Evolutionary conservation across 35 echinoderm and acorn worm species (phyloP).

Genomic region (Eucidaris tribuloides): DNA sequence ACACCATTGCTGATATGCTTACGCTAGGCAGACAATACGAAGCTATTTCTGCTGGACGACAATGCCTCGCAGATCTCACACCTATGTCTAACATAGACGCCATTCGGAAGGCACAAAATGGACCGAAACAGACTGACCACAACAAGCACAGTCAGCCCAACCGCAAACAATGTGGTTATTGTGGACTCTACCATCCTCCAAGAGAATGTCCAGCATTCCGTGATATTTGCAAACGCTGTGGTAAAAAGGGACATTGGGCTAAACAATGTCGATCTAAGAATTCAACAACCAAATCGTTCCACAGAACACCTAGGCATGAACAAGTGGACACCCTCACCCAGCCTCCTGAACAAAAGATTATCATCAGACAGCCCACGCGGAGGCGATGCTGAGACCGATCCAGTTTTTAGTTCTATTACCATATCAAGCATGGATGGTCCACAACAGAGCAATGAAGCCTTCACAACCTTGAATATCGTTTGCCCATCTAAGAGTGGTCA

Average conservation of each 20-base stretch:
- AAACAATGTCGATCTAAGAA: slow-evolving; percentile 28
- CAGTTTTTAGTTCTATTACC: background rate
- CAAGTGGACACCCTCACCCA: background rate
- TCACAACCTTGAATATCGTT: background rate
- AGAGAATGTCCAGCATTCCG: slow-evolving; percentile 60
- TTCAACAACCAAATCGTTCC: background rate
- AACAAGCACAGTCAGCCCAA: too few species aligned
- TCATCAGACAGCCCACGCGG: background rate
- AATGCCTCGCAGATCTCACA: background rate
- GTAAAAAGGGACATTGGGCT: slow-evolving; percentile 44
- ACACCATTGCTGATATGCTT: background rate
- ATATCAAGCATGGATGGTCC: background rate
- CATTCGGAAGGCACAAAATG: background rate
- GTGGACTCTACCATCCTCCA: slow-evolving; percentile 38
- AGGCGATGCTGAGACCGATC: background rate
- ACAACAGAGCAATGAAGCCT: background rate
- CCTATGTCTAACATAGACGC: background rate
- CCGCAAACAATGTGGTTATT: slow-evolving; percentile 36
- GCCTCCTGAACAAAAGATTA: background rate
- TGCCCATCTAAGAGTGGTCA: background rate
- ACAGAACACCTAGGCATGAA: background rate
- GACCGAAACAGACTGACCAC: too few species aligned
- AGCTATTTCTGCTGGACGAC: background rate
- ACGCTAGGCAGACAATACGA: slow-evolving; percentile 19
- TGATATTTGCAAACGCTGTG: slow-evolving; percentile 47